These are phyloP conservation scores for Chloroclysta siterata DNA, from an alignment of 2,888 invertebrate genomes.

Conservation along the genomic window DNA sequence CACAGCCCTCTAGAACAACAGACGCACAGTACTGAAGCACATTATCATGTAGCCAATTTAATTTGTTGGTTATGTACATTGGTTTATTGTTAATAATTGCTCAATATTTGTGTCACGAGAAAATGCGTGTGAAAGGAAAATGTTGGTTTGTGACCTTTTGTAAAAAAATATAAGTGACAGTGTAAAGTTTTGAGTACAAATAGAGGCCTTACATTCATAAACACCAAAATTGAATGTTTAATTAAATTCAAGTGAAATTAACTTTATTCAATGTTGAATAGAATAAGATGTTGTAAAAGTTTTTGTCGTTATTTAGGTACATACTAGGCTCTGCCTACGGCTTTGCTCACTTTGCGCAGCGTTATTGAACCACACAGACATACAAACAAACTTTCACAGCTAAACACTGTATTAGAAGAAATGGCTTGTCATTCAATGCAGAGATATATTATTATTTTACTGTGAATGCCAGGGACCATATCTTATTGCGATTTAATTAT, in stretches of 20 bases:
- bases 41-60: no score
- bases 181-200: not conserved
- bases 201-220: not conserved
- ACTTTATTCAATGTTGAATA: not conserved
- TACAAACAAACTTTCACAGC: not conserved
- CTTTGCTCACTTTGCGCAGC: not conserved
- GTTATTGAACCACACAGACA: not conserved
- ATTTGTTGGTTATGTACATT: not conserved
- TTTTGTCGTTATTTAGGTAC: not conserved
- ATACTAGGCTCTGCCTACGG: not conserved
- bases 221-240: not conserved
- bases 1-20: no score
- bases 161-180: not conserved
- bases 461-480: not conserved
- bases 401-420: not conserved
- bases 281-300: not conserved
- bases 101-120: not conserved
- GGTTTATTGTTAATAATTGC: not conserved
- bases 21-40: no score
- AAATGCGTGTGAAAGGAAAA: not conserved
- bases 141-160: not conserved
- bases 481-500: no score
- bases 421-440: no score
- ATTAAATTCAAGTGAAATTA: not conserved
- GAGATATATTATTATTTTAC: not conserved